Percentiles rank a stretch among this genome's conserved stretches.
phyloP scores from a whole-genome alignment of 1,140 invertebrate genomes.

The Brachionus asplanchnoidis region DNA sequence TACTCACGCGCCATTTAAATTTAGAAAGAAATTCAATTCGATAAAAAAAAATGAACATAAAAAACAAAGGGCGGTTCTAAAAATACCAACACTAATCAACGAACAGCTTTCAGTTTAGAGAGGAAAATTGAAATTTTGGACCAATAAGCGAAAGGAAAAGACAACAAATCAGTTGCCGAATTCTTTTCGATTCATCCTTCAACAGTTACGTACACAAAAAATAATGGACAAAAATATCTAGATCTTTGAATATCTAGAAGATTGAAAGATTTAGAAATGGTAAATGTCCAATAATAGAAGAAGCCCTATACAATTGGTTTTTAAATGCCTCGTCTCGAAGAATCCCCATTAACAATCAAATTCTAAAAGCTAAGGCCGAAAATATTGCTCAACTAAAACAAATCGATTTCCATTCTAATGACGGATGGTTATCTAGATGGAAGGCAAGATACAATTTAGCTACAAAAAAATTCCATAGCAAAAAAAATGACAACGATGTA shows the following conservation, averaged over 20 bases:
- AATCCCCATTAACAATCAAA: background rate
- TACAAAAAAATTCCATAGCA: too few relatives aligned
- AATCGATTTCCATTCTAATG: too few relatives aligned
- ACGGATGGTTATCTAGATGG: too few relatives aligned
- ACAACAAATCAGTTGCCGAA: background rate
- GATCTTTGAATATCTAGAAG: background rate
- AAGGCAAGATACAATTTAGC: too few relatives aligned
- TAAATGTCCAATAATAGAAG: background rate
- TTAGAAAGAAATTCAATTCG: background rate
- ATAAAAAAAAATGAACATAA: background rate
- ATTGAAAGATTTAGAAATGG: background rate
- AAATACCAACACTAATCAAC: background rate
- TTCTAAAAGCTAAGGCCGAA: background rate
- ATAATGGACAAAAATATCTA: background rate
- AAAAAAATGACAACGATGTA: too few relatives aligned
- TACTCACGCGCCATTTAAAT: background rate
- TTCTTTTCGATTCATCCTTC: background rate
- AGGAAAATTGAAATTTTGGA: background rate
- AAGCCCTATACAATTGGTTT: conserved; percentile 4
- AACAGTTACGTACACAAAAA: background rate
- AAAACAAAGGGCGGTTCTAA: background rate
- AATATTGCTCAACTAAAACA: too few relatives aligned
- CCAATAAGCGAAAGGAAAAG: background rate
- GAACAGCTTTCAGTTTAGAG: background rate
- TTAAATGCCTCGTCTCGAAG: background rate